A percentile compares a stretch with the other conserved stretches of the same genome.
Evolutionary conservation across 2,113 vertebrate species (phyloP).

Genomic region (Galbula dea): DNA sequence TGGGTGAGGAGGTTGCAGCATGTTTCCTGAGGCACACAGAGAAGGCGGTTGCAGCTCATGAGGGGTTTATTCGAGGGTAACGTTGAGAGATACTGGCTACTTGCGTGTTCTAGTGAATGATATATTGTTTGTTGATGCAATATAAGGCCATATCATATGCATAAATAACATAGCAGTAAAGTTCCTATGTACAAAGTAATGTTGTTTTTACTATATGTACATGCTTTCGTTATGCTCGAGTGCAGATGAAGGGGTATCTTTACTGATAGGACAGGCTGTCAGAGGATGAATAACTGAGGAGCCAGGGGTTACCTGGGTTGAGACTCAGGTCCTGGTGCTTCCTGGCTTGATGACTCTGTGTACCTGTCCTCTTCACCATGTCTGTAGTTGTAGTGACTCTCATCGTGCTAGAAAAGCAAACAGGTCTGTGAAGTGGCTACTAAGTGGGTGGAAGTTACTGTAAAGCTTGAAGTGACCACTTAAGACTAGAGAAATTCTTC

Average conservation of each 20-base stretch:
- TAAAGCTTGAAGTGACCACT: neutral
- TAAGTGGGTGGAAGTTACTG: neutral
- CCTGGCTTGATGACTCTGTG: neutral
- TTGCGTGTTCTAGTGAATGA: accelerated
- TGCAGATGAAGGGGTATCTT: neutral
- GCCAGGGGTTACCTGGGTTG: neutral
- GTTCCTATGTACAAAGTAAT: accelerated
- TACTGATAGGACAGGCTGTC: neutral
- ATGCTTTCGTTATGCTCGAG: neutral
- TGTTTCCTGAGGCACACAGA: accelerated
- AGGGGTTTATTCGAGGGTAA: neutral
- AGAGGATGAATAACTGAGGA: neutral
- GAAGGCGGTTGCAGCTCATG: accelerated
- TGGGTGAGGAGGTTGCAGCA: accelerated
- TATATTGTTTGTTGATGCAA: accelerated
- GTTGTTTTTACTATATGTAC: neutral
- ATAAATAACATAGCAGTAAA: neutral
- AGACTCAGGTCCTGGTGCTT: neutral
- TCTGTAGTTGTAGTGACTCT: neutral
- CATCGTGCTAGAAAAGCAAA: neutral
- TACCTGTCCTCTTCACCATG: accelerated
- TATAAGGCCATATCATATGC: neutral
- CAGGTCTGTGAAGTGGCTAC: neutral
- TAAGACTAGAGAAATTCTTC: neutral
- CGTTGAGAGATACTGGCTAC: accelerated